A percentile compares a stretch with the other conserved stretches of the same genome.
Evolutionary conservation across 1,140 invertebrate genomes (phyloP).

Genomic region (Drosophila bifasciata): DNA sequence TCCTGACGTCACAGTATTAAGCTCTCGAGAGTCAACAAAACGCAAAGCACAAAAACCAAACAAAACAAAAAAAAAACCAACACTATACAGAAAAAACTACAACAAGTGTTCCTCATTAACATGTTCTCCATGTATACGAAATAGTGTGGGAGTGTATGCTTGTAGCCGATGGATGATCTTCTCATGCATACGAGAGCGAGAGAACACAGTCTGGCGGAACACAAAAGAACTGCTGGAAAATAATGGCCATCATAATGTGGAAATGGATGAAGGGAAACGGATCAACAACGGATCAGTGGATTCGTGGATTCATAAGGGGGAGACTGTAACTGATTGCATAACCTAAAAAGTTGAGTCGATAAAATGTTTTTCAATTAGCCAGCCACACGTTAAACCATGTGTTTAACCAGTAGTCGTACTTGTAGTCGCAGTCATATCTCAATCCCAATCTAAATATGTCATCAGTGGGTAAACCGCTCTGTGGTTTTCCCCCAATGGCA

Average conservation of each 20-base stretch:
- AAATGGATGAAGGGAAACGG: too few relatives aligned
- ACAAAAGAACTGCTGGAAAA: too few relatives aligned
- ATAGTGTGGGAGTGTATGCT: constrained; percentile 29
- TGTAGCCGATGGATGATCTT: constrained; percentile 27
- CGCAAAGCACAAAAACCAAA: constrained; percentile 27
- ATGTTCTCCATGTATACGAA: constrained; percentile 28
- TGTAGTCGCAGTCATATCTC: constrained; percentile 4
- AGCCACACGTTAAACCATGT: constrained; percentile 20
- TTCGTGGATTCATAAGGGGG: too few relatives aligned
- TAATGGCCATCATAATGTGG: too few relatives aligned
- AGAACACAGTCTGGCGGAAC: constrained; percentile 8
- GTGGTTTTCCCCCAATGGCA: constrained; percentile 22
- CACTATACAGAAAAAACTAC: not conserved
- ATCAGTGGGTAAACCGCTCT: not conserved
- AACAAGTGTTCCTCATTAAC: constrained; percentile 39
- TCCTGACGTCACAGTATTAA: constrained; percentile 79
- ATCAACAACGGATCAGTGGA: too few relatives aligned
- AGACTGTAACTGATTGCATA: too few relatives aligned
- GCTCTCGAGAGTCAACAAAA: constrained; percentile 35
- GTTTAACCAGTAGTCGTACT: constrained; percentile 43
- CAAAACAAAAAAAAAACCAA: constrained; percentile 21
- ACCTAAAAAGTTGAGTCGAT: too few relatives aligned
- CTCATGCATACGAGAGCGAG: constrained; percentile 6
- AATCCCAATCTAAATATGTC: constrained; percentile 17
- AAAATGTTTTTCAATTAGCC: too few relatives aligned